Conservation (phyloP, 2,113 vertebrate genomes). For the Chionis minor region DNA sequence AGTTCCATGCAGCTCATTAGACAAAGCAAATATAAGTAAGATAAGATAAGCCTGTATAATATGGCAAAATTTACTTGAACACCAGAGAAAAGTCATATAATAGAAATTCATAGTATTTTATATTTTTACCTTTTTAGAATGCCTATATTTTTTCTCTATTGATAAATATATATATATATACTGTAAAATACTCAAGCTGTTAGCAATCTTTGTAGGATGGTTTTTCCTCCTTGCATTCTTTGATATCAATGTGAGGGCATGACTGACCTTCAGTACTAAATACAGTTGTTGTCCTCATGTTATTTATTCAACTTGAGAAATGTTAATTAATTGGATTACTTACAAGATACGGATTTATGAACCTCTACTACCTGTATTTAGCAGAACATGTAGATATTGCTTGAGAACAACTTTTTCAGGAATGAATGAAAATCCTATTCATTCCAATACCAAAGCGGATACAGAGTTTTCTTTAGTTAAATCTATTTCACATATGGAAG, state of each 20-base stretch:
- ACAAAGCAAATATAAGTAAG: neutral
- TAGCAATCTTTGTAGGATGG: neutral
- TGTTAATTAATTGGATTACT: neutral
- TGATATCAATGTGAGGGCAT: neutral
- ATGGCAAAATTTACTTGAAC: neutral
- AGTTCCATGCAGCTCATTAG: neutral
- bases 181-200: neutral
- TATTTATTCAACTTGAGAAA: neutral
- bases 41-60: neutral
- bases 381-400: neutral
- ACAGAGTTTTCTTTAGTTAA: neutral
- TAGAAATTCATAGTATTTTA: neutral
- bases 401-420: neutral
- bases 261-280: neutral
- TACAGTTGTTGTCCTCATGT: neutral
- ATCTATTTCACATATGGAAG: neutral
- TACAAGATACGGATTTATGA: neutral
- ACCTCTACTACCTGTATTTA: neutral
- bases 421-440: neutral
- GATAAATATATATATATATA: neutral
- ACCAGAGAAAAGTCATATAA: fast-evolving
- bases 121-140: neutral
- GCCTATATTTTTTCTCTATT: neutral
- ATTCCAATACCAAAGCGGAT: neutral
- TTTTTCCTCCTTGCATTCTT: neutral